A percentile compares a stretch with the other conserved stretches of the same genome.
Evolutionary conservation across 2,888 invertebrate species (phyloP).

Genomic region (Xestia xanthographa): DNA sequence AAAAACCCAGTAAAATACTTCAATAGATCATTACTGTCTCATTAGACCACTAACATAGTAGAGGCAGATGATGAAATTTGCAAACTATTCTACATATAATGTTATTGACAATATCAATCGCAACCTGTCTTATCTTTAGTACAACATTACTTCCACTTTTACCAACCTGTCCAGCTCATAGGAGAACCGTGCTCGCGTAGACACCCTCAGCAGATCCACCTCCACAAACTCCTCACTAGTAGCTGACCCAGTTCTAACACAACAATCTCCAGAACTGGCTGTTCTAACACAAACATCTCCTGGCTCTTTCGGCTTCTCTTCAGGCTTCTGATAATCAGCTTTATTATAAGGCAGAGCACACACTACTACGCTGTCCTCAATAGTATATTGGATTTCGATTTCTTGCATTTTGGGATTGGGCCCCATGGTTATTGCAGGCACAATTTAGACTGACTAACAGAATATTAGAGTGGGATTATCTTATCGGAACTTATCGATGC

Average conservation of each 20-base stretch:
- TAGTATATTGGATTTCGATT: conserved; percentile 1
- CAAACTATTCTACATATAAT: neutral
- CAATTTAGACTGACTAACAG: conserved; percentile 21
- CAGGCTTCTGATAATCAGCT: conserved; percentile 29
- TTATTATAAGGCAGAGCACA: conserved; percentile 54
- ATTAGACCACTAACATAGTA: neutral
- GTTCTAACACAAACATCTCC: neutral
- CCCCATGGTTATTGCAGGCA: conserved; percentile 33
- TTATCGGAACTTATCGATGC: conserved; percentile 47
- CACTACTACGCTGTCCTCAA: conserved; percentile 5
- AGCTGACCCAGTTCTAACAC: neutral
- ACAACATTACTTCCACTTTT: neutral
- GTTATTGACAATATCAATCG: neutral
- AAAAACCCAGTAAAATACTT: neutral
- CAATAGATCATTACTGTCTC: neutral
- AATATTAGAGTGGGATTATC: conserved; percentile 29
- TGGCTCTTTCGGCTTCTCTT: neutral
- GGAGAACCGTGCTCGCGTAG: conserved; percentile 50
- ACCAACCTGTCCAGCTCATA: conserved; percentile 60
- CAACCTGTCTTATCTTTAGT: neutral
- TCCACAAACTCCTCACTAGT: conserved; percentile 7
- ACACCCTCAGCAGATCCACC: conserved; percentile 17
- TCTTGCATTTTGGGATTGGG: conserved; percentile 43
- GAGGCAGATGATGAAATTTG: conserved; percentile 12
- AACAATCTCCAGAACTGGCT: neutral